A percentile compares a stretch with the other conserved stretches of the same genome.
Evolutionary conservation across 2,888 invertebrate species (phyloP).

Genomic region (Geotrupes spiniger): DNA sequence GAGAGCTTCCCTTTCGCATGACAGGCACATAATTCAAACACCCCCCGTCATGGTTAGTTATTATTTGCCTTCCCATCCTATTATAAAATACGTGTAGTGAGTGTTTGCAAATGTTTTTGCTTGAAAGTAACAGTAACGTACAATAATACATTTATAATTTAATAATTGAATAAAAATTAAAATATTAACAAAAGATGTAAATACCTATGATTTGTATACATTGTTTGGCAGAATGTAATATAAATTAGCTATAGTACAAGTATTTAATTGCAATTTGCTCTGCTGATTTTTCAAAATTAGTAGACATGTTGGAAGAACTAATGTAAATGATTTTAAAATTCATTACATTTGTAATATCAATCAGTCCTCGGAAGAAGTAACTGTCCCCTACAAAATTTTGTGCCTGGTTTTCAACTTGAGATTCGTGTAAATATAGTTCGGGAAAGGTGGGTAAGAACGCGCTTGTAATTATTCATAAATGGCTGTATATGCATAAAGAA

Average conservation of each 20-base stretch:
- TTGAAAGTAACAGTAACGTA: not conserved
- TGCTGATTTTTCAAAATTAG: too few relatives aligned
- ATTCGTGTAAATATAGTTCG: too few relatives aligned
- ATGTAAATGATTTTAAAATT: too few relatives aligned
- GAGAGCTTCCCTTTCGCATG: slow-evolving; percentile 46
- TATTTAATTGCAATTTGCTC: too few relatives aligned
- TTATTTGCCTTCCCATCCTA: slow-evolving; percentile 21
- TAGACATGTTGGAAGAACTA: too few relatives aligned
- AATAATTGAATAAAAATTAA: not conserved
- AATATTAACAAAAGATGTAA: not conserved
- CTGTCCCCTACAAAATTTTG: slow-evolving; percentile 9
- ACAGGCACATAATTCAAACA: slow-evolving; percentile 49
- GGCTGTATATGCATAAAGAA: too few relatives aligned
- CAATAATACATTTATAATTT: too few relatives aligned
- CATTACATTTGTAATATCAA: too few relatives aligned
- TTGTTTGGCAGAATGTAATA: slow-evolving; percentile 1
- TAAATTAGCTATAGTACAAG: too few relatives aligned
- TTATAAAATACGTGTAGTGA: slow-evolving; percentile 1
- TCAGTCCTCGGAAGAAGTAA: too few relatives aligned
- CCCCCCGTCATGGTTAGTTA: slow-evolving; percentile 46
- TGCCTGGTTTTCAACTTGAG: slow-evolving; percentile 24
- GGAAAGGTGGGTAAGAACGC: too few relatives aligned
- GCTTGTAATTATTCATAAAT: too few relatives aligned
- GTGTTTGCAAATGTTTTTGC: slow-evolving; percentile 6
- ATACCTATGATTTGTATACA: not conserved